Base-by-base conservation (phyloP, 2,888 invertebrate species). In the Eupithecia subfuscata region DNA sequence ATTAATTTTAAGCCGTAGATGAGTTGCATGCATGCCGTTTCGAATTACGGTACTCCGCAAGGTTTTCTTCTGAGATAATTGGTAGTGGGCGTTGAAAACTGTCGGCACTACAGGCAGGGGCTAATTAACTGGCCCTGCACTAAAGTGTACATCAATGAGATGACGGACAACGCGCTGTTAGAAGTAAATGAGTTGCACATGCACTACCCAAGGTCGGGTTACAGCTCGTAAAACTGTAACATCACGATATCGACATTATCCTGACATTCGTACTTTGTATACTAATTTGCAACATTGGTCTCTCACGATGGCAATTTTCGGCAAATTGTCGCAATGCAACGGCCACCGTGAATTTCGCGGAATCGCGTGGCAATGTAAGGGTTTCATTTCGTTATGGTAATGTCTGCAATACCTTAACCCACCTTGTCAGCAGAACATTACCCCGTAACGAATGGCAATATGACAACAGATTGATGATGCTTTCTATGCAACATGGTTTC, bases 41-140 rank as follows among this genome's bases (percentile, higher is more conserved):
- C 73, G 70, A 69, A 82, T 79, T 78, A 79, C 78, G 78, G 75
- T 67, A 76, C 69, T 70, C 78, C 48, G 70, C 76, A 77, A 79
- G 81, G 80, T 80, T 75, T 73, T 78, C 83, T 84, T 84, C 74
- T 74, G 78, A 77, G 81, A 76, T 87, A 88, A 90, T 88, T 86
- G 82, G 80, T 76, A 73, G 90, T 91, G 86, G 91, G 90, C 88
- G 90, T 86, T 77, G 78, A 81, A 87, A 89, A 87, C 81, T 82
- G 75, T 68, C 79, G 86, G 72, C 82, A 84, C 67, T 73, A 76
- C 18, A 68, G 25, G 79, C 78, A 83, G 82, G 74, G 77, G 73
- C 70, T 87, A 90, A 91, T 88, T 75, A 87, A 88, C 84, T 87
- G 86, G 84, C 86, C 88, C 86, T 84, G 85, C 80, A 48, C 37